Base-by-base conservation (phyloP, 1,140 invertebrate genomes). In the Drosophila sechellia region DNA sequence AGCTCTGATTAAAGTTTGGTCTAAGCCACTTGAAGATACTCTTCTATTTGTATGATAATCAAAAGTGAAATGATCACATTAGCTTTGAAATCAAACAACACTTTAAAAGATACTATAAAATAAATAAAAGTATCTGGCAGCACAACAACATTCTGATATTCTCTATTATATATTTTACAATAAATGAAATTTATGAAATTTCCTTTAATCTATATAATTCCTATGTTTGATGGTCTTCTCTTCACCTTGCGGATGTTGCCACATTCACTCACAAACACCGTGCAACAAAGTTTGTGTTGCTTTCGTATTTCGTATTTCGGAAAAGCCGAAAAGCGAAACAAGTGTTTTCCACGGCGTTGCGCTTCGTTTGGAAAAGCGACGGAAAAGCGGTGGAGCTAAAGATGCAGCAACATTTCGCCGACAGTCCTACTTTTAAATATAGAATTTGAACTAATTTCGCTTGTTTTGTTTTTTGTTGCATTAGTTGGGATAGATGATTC, bases 381-480 rank as follows among this genome's bases (percentile, higher is more conserved):
- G 58, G 37, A 43, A 55, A 42, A 45, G 55, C 72, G 34, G 48
- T 70, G 66, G 66, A 70, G 65, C 66, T 39, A 31, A 69, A 72
- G 65, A 75, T 54, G 58, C 58, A 60, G 75, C 83, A 79, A 77
- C 84, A 87, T 84, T 89, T 89, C 69, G 84, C 85, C 80, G 84
- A 69, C 80, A 89, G 84, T 89, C 77, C 84, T 89, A 89, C 68
- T 89, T 89, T 89, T 89, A 89, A 89, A 80, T 89, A 68, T 89
- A 89, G 84, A 80, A 89, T 89, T 74, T 89, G 84, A 89, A 89
- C 84, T 90, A 89, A 89, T 90, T 89, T 89, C 70, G 79, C 66
- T 66, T 53, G 75, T 58, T 83, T 77, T 75, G 68, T 72, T 55
- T 45, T 64, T 50, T 66, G 63, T 65, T 68, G 35, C 64, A 68